Percentiles rank a stretch among this genome's conserved stretches.
These are phyloP conservation scores for Drosophila guanche DNA, from an alignment of 1,140 invertebrate species.

Conservation along the genomic window DNA sequence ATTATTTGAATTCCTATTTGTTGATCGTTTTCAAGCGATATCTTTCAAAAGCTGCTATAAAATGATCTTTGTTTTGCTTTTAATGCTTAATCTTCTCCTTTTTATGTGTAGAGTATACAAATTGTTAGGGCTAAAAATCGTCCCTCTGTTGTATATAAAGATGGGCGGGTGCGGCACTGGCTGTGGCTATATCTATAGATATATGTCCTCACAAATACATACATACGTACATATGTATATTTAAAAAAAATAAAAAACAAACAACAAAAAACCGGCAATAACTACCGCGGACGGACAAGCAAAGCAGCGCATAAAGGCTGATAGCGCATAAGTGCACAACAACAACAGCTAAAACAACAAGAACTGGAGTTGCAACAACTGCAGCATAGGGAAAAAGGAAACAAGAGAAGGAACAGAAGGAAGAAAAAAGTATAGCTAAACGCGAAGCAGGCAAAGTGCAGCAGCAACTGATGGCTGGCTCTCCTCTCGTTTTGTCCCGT, in stretches of 20 bases:
- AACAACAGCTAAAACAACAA: conserved; percentile 35
- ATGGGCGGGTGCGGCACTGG: conserved; percentile 62
- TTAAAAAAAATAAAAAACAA: conserved; percentile 36
- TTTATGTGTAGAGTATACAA: conserved; percentile 36
- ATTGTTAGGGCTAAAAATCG: conserved; percentile 41
- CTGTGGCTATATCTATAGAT: conserved; percentile 39
- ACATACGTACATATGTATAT: conserved; percentile 2
- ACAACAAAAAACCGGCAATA: conserved; percentile 61
- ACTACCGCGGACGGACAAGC: conserved; percentile 35
- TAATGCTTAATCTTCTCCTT: no score
- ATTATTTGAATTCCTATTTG: no score
- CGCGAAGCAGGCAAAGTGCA: conserved; percentile 55
- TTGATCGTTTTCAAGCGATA: no score
- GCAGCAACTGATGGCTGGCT: conserved; percentile 55
- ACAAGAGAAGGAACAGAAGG: not conserved
- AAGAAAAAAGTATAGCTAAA: conserved; percentile 55
- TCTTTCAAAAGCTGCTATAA: no score
- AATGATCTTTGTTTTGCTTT: no score
- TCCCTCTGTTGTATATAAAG: conserved; percentile 51
- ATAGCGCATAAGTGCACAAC: conserved; percentile 78
- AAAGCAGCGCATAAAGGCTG: conserved; percentile 69
- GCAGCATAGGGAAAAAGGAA: conserved; percentile 15
- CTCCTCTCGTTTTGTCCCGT: conserved; percentile 50
- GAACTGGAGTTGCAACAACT: conserved; percentile 2
- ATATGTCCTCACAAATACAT: conserved; percentile 5